Evolutionary conservation across 2,113 vertebrate species (phyloP), one percentile per base, ranked within the genome.

Genomic region (Malurus melanocephalus): DNA sequence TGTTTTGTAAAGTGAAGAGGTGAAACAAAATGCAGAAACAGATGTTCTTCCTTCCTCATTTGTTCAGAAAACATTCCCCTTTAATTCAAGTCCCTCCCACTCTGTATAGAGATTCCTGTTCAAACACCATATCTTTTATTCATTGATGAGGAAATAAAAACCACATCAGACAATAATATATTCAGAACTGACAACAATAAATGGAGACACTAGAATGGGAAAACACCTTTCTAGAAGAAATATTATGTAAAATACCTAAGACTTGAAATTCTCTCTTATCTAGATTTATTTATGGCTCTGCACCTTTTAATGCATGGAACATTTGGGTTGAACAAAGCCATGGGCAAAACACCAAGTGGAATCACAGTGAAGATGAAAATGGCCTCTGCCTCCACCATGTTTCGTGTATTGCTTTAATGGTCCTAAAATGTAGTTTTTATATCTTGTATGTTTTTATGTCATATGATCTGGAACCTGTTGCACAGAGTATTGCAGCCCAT

Each of bases 321-420:
- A 18, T 60, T 80, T 60, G 11, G 24, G 45, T 3, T 78, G 38
- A 85, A 71, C 28, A 23, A 89, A 80, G 21, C 30, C 13, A 10
- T 46, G 33, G 27, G 8, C 52, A n/a, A 84, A 84, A 60, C 12
- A 40, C 7, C 12, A 42, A 66, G 32, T 38, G 10, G 22, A 61
- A 74, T 78, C 43, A 51, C 33, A 30, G 8, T 11, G 48, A 80
- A 55, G 33, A 32, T 62, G 51, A 73, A 80, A 80, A 78, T 7
- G 32, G 18, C 23, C 35, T 51, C 10, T 23, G 9, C 3, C 35
- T 92, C 48, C 18, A 62, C 23, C 0, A 0, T 7, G 15, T 33
- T 85, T 80, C 30, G 57, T 20, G 13, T 35, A 21, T 17, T 64
- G 16, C 6, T 79, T 79, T 82, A 42, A 16, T 52, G 16, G 13